Evolutionary conservation across 2,113 vertebrate species (phyloP), one percentile per base, ranked within the genome.

Genomic region (Tiliqua scincoides): DNA sequence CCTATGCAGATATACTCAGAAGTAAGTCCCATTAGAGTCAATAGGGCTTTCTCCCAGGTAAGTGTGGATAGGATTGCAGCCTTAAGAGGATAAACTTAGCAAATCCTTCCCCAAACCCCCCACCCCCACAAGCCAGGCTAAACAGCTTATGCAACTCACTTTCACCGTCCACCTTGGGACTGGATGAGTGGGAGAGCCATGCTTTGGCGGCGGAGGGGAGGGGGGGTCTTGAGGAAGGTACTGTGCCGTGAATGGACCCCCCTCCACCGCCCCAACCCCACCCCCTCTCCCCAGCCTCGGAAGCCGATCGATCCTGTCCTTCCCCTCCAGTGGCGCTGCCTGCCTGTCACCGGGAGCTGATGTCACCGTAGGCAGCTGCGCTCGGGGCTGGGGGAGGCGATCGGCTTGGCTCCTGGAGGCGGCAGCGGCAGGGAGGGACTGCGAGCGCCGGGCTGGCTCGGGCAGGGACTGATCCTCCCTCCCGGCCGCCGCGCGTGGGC

Each of bases 171-270:
- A 67, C 43, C 0, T 1, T 79, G 40, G 1, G 87, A 67, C 32
- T 52, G 63, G 79, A 17, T 57, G n/a, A 68, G 32, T 21, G 72
- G 74, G 43, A 78, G 43, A 48, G 8, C 72, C 73, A 86, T 20
- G 85, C 79, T 70, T 83, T 88, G 80, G 80, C 77, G 62, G 0
- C 40, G 14, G 8, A 3, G 37, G 6, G 27, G 73, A 6, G 17
- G n/a, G 20, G 65, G 71, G 89, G 10, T 70, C 77, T 27, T 23
- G 15, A 87, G 85, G 80, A 87, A 84, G 84, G 89, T 91, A 93
- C 92, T 78, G 83, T 85, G 88, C 75, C 63, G 76, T 82, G 88
- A 93, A 73, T 67, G 6, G 12, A 43, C 25, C 25, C 40, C 37
- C 57, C 43, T 54, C 48, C 57, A 18, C 27, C 18, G 14, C 63